Percentiles rank a stretch among this genome's conserved stretches.
Conservation (phyloP, 2,888 invertebrate species). For the Temnothorax unifasciatus region DNA sequence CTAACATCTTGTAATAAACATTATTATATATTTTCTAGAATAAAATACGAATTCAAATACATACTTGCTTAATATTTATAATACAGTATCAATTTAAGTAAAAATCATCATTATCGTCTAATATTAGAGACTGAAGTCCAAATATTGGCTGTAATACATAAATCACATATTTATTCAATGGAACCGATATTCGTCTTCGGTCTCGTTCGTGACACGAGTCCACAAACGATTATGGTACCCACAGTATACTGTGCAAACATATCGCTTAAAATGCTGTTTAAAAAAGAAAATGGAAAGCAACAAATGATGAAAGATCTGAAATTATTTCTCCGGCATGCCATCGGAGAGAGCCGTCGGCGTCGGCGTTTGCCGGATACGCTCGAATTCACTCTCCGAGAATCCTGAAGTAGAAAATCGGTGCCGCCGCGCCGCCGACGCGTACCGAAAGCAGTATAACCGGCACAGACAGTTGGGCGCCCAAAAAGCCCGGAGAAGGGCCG, state of each 20-base stretch:
- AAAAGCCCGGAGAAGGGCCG: constrained; percentile 61
- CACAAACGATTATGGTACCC: neutral
- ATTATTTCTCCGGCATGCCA: neutral
- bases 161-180: neutral
- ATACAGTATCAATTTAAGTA: neutral
- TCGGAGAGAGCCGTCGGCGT: constrained; percentile 57
- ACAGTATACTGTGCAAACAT: neutral
- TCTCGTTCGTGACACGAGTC: neutral
- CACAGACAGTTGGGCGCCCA: constrained; percentile 79
- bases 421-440: constrained; percentile 69
- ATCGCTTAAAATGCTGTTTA: neutral
- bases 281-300: neutral
- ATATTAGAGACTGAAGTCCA: neutral
- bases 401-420: constrained; percentile 65
- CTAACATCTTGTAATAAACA: neutral
- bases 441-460: constrained; percentile 58
- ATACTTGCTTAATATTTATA: neutral
- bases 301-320: neutral
- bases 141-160: neutral
- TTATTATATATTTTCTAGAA: neutral
- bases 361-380: constrained; percentile 64
- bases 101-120: neutral
- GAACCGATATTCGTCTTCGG: neutral
- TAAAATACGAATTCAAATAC: neutral
- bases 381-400: constrained; percentile 30